Percentiles rank a stretch among this genome's conserved stretches.
These are phyloP conservation scores for Ardeotis arabs DNA, from an alignment of 2,113 vertebrate genomes.

Conservation along the genomic window DNA sequence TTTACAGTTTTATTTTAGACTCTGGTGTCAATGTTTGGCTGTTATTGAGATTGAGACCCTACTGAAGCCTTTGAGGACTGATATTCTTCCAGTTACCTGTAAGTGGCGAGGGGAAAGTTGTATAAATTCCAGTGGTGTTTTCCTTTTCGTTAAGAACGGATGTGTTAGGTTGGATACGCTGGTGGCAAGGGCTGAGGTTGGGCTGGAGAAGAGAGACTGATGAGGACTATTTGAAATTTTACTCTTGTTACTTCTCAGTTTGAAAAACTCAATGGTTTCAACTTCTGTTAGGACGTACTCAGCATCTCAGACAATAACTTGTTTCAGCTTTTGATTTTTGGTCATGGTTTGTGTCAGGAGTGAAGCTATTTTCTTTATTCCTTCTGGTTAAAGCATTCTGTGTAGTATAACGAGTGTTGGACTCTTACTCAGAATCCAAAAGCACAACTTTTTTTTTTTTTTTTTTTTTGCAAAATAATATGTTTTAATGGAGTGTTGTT, in stretches of 20 bases:
- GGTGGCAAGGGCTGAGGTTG: neutral
- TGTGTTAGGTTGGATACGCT: neutral
- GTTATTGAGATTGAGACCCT: neutral
- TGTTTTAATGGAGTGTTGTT: neutral
- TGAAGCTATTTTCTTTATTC: neutral
- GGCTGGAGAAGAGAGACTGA: neutral
- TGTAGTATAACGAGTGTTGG: neutral
- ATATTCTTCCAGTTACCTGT: neutral
- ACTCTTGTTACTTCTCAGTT: neutral
- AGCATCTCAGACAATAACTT: neutral
- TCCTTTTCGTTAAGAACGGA: neutral
- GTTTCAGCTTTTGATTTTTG: neutral
- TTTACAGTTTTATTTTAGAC: neutral
- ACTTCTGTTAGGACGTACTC: neutral
- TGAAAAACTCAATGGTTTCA: constrained; percentile 1
- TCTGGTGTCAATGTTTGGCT: too few species aligned
- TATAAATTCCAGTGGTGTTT: neutral
- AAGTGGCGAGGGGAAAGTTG: neutral
- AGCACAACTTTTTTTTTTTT: neutral
- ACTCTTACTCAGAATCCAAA: neutral
- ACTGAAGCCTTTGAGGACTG: neutral
- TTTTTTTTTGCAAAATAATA: neutral
- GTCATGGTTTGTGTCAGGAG: neutral
- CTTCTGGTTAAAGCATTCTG: neutral
- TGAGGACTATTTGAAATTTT: neutral